Evolutionary conservation across 1,140 invertebrate genomes (phyloP).

Genomic region (Orchestia grillus): DNA sequence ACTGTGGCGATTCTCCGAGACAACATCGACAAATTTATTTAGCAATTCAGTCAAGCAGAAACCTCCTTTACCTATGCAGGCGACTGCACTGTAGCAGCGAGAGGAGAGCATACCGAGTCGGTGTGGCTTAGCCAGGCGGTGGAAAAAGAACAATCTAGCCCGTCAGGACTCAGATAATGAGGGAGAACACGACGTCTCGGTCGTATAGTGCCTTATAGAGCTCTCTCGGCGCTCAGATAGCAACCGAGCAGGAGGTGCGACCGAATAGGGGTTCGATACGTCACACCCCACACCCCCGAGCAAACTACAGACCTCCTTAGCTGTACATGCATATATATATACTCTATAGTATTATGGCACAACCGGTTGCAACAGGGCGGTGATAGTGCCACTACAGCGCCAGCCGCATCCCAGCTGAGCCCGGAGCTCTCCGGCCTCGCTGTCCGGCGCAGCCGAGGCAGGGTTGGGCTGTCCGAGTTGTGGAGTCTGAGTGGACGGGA

Average conservation of each 20-base stretch:
- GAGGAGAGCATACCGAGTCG: not conserved
- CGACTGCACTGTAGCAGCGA: not conserved
- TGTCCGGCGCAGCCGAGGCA: not conserved
- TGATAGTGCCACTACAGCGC: not conserved
- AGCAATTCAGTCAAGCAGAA: not conserved
- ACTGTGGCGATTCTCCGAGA: not conserved
- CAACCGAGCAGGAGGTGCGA: conserved; percentile 8
- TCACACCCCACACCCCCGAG: not conserved
- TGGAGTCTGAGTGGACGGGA: not conserved
- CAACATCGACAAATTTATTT: not conserved
- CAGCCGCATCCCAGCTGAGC: not conserved
- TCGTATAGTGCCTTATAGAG: not conserved
- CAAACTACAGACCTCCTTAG: not conserved
- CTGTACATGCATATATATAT: not conserved
- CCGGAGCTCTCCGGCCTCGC: not conserved
- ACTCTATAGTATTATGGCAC: not conserved
- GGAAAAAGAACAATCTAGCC: not conserved
- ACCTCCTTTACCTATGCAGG: not conserved
- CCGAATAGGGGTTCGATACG: not conserved
- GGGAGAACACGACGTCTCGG: conserved; percentile 12
- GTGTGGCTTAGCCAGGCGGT: not conserved
- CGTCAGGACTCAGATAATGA: not conserved
- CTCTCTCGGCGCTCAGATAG: not conserved
- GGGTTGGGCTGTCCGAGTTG: not conserved
- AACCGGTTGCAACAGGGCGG: not conserved